Percentiles rank a stretch among this genome's conserved stretches.
Conservation (phyloP, 2,797 vertebrate species). For the Telmatherina bonti region DNA sequence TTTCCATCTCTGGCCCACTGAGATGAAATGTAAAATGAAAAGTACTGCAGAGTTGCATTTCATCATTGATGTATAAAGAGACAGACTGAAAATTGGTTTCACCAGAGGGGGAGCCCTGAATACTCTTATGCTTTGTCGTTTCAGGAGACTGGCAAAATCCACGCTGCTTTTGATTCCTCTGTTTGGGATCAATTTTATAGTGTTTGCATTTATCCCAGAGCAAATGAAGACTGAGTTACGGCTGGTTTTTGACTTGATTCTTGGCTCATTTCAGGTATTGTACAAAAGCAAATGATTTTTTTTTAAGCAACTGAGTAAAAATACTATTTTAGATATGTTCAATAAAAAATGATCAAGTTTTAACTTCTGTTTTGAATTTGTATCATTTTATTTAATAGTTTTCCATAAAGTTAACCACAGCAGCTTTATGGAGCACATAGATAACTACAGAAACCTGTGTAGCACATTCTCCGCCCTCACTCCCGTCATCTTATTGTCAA, state of each 20-base stretch:
- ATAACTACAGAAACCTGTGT: slow-evolving; percentile 33
- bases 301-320: neutral
- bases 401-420: slow-evolving; percentile 3
- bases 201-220: slow-evolving; percentile 96
- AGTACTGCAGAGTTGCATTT: slow-evolving; percentile 39
- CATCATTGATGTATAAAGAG: slow-evolving; percentile 46
- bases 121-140: slow-evolving; percentile 39
- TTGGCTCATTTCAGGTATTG: slow-evolving; percentile 96
- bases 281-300: neutral
- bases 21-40: slow-evolving; percentile 59
- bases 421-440: slow-evolving; percentile 12
- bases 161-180: slow-evolving; percentile 96
- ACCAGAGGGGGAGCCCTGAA: slow-evolving; percentile 18
- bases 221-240: slow-evolving; percentile 89
- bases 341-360: neutral
- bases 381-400: neutral
- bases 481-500: slow-evolving; percentile 1
- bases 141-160: slow-evolving; percentile 95
- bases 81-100: slow-evolving; percentile 46
- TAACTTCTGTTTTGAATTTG: neutral
- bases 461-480: slow-evolving; percentile 20
- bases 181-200: slow-evolving; percentile 94
- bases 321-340: neutral
- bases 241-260: slow-evolving; percentile 91
- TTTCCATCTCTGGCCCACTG: slow-evolving; percentile 21